Percentiles rank a stretch among this genome's conserved stretches.
Conservation (phyloP, 2,888 invertebrate genomes). For the Agrilus biguttatus region DNA sequence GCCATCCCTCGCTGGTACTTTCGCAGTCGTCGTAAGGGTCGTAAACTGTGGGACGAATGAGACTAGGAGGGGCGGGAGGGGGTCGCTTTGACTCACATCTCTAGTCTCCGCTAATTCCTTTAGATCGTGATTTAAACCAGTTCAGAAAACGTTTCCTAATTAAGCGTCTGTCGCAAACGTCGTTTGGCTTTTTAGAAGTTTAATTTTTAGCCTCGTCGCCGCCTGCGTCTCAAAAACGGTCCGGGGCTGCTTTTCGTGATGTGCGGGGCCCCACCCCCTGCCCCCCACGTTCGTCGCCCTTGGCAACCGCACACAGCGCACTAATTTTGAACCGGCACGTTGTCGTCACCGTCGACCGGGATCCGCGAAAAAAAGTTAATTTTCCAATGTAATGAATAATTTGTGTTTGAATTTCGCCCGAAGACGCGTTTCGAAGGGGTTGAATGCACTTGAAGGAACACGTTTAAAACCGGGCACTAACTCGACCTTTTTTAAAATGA, state of each 20-base stretch:
- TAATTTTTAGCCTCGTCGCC: conserved; percentile 25
- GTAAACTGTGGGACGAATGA: no score
- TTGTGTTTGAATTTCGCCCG: conserved; percentile 20
- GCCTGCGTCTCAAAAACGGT: conserved; percentile 20
- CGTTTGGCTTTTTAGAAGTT: conserved; percentile 33
- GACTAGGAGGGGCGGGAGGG: background rate
- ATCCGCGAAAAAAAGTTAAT: conserved; percentile 25
- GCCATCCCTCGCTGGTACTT: no score
- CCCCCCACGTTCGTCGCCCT: conserved; percentile 13
- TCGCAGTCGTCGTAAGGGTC: no score
- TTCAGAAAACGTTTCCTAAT: conserved; percentile 34
- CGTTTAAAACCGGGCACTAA: conserved; percentile 3
- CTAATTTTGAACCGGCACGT: conserved; percentile 14
- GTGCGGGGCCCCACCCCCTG: conserved; percentile 19
- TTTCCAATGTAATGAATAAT: conserved; percentile 30
- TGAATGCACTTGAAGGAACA: conserved; percentile 7
- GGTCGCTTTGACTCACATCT: conserved; percentile 14
- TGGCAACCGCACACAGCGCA: conserved; percentile 14
- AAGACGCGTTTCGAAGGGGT: conserved; percentile 20
- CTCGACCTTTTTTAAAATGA: no score
- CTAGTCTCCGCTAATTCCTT: conserved; percentile 24
- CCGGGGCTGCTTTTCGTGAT: conserved; percentile 10
- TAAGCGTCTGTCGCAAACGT: conserved; percentile 36
- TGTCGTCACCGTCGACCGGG: conserved; percentile 14
- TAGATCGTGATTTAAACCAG: conserved; percentile 29